These are phyloP conservation scores for Meriones psammophilus DNA, from an alignment of 2,797 vertebrate species.

Conservation along the genomic window DNA sequence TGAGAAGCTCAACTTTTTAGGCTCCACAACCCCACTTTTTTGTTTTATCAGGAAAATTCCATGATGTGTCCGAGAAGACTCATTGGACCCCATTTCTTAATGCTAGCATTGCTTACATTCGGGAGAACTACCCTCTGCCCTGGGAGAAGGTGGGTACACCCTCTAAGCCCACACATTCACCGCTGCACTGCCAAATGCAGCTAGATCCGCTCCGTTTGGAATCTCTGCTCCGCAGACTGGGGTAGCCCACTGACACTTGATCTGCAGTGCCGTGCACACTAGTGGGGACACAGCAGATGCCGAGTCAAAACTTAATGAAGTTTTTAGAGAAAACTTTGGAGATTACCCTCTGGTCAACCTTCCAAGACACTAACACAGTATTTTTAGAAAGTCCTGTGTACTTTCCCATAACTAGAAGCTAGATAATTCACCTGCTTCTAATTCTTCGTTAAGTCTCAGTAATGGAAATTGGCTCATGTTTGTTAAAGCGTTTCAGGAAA, in stretches of 20 bases:
- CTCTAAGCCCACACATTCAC: not conserved
- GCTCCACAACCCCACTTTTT: conserved; percentile 1
- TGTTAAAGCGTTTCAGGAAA: not conserved
- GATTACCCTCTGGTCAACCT: not conserved
- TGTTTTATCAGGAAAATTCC: conserved; percentile 86
- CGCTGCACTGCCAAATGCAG: not conserved
- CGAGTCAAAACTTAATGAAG: not conserved
- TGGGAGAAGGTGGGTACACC: conserved; percentile 87
- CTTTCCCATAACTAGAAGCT: not conserved
- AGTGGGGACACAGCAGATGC: too few relatives aligned
- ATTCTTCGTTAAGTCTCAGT: not conserved
- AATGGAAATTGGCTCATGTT: not conserved
- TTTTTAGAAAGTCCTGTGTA: not conserved
- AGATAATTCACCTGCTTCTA: not conserved
- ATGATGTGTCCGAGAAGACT: conserved; percentile 89
- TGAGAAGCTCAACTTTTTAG: not conserved
- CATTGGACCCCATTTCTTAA: conserved; percentile 91
- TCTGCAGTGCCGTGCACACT: not conserved
- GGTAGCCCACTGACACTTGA: not conserved
- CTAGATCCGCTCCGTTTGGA: fast-evolving
- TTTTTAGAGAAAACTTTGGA: not conserved
- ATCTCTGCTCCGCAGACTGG: fast-evolving
- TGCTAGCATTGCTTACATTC: conserved; percentile 88
- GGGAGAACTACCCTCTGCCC: conserved; percentile 88
- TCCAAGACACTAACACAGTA: not conserved